A percentile compares a stretch with the other conserved stretches of the same genome.
phyloP scores from a whole-genome alignment of 2,888 invertebrate genomes.

The Drosophila sordidapex region DNA sequence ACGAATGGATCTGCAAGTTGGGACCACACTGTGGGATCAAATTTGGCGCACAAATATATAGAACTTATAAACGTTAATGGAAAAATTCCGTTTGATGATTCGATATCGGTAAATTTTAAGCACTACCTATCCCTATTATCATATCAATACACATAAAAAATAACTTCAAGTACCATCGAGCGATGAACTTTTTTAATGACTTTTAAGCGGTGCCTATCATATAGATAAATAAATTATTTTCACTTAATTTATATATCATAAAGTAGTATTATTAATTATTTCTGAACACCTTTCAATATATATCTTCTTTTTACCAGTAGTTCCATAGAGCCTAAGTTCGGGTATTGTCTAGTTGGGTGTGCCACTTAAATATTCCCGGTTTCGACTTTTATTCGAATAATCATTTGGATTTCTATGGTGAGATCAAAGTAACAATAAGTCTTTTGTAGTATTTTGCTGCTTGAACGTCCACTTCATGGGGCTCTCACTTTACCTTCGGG shows the following conservation, averaged over 20 bases:
- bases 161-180: background rate
- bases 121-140: background rate
- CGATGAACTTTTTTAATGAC: background rate
- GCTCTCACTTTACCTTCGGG: slow-evolving; percentile 28
- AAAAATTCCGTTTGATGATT: background rate
- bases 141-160: background rate
- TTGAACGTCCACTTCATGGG: slow-evolving; percentile 37
- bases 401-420: slow-evolving; percentile 24
- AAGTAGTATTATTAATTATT: background rate
- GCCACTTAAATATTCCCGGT: background rate
- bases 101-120: background rate
- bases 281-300: background rate
- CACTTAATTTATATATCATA: background rate
- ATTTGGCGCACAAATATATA: slow-evolving; percentile 14
- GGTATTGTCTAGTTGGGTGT: slow-evolving; percentile 3
- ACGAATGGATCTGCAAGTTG: slow-evolving; percentile 23
- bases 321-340: background rate
- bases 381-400: slow-evolving; percentile 1
- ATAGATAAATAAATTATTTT: background rate
- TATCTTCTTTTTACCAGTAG: background rate
- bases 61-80: background rate
- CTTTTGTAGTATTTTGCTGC: slow-evolving; percentile 31
- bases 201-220: background rate
- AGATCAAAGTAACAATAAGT: slow-evolving; percentile 21
- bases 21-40: background rate